Evolutionary conservation across 1,140 invertebrate species (phyloP), one percentile per base, ranked within the genome.

Genomic region (Drosophila suzukii): DNA sequence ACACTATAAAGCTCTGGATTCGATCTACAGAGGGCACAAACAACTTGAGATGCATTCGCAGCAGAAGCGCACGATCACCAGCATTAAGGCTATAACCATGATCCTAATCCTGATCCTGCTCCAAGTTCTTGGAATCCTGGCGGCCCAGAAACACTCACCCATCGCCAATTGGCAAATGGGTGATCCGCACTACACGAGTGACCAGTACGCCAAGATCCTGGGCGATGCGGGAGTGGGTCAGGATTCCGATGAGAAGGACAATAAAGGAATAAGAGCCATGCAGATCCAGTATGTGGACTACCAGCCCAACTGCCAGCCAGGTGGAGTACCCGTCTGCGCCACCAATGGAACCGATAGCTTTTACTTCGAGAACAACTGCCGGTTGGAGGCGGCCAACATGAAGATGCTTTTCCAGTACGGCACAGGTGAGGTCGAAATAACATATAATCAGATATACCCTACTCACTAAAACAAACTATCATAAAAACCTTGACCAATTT

Each of bases 261-360:
- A 34, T 11, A 59, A 58, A 38, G 51, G 47, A 0, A 13, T 57
- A 24, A 66, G 55, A n/a, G 50, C 61, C n/a, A 56, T 83, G 49
- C 81, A 84, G 17, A 84, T 78, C 51, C 70, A 88, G 36, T 86
- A 88, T 27, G 83, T 86, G 46, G 83, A 88, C 79, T 79, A 86
- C 15, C 83, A 82, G 46, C 71, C 78, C 1, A 71, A 79, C 7
- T 86, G 83, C 17, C 44, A 41, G 5, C 2, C 59, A 0, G 83
- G 83, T 0, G 83, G 83, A 1, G 51, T 82, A 5, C 79, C 83
- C 0, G 79, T 86, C 3, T 86, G 83, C 32, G 83, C 83, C 27
- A 86, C 83, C 15, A 82, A 86, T 44, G 83, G 83, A 2, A 49
- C 36, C 0, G 66, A 55, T 7, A 54, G 39, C n/a, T 88, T 79